Conservation (phyloP, 2,797 vertebrate genomes). For the Tapirus indicus region DNA sequence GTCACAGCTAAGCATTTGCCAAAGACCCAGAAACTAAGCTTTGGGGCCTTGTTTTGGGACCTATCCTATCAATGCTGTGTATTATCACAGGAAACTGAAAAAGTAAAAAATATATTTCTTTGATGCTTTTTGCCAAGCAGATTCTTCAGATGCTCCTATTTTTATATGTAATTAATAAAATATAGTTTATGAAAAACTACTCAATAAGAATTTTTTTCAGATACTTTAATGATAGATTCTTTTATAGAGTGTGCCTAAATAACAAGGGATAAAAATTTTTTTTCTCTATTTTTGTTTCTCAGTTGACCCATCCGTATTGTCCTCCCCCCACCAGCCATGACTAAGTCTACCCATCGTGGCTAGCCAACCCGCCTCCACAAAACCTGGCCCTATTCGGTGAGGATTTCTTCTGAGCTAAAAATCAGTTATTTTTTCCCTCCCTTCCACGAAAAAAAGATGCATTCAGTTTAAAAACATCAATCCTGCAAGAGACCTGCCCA, state of each 20-base stretch:
- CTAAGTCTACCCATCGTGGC: neutral
- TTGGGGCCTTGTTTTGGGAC: neutral
- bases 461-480: conserved; percentile 32
- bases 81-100: conserved; percentile 48
- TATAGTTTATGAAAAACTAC: conserved; percentile 16
- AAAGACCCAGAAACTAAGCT: neutral
- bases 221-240: conserved; percentile 28
- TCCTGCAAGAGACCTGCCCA: neutral
- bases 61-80: neutral
- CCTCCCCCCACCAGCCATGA: neutral
- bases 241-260: neutral
- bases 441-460: neutral
- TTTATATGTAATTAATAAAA: conserved; percentile 37
- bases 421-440: neutral
- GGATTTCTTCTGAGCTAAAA: conserved; percentile 27
- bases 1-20: neutral
- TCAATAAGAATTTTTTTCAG: neutral
- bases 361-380: neutral
- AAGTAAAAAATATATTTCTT: neutral
- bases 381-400: neutral
- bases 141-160: neutral
- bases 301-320: neutral
- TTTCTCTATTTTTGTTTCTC: neutral
- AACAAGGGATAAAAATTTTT: neutral
- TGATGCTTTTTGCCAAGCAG: conserved; percentile 41